Evolutionary conservation across 2,113 vertebrate genomes (phyloP).

Genomic region (Xiphophorus hellerii): DNA sequence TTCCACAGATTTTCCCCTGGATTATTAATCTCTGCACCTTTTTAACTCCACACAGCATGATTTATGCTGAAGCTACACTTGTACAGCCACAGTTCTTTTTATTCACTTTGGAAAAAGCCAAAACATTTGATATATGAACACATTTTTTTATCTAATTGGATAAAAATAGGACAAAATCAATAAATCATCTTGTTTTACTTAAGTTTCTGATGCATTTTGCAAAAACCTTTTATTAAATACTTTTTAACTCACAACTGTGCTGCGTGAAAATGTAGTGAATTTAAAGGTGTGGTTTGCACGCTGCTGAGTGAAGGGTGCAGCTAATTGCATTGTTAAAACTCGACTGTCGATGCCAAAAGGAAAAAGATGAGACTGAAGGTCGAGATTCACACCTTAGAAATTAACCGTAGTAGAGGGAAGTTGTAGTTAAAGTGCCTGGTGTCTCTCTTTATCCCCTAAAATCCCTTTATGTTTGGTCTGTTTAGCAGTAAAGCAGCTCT

Average conservation of each 20-base stretch:
- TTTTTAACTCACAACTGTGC: no score
- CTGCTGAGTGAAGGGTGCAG: not conserved
- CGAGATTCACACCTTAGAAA: not conserved
- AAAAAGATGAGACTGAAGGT: not conserved
- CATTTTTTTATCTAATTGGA: not conserved
- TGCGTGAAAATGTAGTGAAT: no score
- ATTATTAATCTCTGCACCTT: constrained; percentile 21
- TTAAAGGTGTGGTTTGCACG: not conserved
- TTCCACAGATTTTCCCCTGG: not conserved
- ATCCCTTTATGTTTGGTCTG: not conserved
- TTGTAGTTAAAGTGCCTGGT: not conserved
- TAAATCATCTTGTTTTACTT: not conserved
- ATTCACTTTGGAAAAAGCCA: not conserved
- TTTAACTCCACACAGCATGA: constrained; percentile 2
- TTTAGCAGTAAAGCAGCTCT: not conserved
- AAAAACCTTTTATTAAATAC: no score
- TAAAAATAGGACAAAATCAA: not conserved
- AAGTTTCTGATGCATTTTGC: no score
- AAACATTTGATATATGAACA: not conserved
- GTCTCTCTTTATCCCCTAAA: not conserved
- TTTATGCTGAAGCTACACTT: not conserved
- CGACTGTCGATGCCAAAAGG: not conserved
- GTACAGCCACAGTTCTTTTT: not conserved
- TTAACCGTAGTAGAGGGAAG: not conserved
- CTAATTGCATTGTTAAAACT: not conserved